A percentile compares a stretch with the other conserved stretches of the same genome.
phyloP scores from a whole-genome alignment of 2,113 vertebrate species.

The Ranitomeya imitator region DNA sequence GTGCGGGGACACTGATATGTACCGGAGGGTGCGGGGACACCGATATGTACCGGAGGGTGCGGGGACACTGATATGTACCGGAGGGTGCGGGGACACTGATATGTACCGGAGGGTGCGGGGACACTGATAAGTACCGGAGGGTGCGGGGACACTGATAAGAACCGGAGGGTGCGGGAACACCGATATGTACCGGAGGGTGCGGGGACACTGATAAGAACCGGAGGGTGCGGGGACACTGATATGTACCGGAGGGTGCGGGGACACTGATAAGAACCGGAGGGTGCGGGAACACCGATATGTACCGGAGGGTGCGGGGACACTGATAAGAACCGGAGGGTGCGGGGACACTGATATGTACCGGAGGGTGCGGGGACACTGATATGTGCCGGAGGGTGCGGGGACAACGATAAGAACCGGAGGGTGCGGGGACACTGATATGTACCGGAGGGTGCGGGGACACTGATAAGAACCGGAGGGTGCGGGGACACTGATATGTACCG shows the following conservation, averaged over 20 bases:
- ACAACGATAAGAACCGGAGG: not conserved
- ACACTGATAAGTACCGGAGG: not conserved
- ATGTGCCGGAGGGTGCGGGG: slow-evolving; percentile 77
- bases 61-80: no score
- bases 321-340: not conserved
- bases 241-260: not conserved
- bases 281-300: no score
- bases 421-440: not conserved
- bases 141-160: not conserved
- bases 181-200: not conserved
- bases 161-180: not conserved
- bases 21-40: not conserved
- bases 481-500: not conserved
- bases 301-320: no score
- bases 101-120: not conserved
- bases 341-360: not conserved
- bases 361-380: not conserved
- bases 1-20: no score
- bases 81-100: slow-evolving; percentile 69
- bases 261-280: not conserved
- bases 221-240: not conserved
- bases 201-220: no score
- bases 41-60: not conserved
- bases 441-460: not conserved
- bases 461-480: not conserved